These are phyloP conservation scores for Neomonachus schauinslandi DNA, from an alignment of 2,113 vertebrate species.

Conservation along the genomic window DNA sequence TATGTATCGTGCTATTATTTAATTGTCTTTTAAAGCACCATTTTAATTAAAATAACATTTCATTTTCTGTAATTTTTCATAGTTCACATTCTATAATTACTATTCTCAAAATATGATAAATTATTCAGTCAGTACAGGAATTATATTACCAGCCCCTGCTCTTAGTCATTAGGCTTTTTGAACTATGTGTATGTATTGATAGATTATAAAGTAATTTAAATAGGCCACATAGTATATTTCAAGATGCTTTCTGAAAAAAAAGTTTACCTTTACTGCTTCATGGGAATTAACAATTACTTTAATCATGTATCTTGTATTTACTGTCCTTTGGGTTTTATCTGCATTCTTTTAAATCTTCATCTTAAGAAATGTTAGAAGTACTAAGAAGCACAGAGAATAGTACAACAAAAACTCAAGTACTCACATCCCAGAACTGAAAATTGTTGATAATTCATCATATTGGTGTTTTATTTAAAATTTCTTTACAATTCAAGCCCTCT, in stretches of 20 bases:
- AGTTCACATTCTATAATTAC: conserved; percentile 54
- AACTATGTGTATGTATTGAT: neutral
- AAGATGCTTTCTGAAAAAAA: neutral
- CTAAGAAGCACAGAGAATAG: neutral
- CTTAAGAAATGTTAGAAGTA: conserved; percentile 36
- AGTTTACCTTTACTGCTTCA: neutral
- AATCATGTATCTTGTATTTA: neutral
- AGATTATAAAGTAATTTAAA: conserved; percentile 15
- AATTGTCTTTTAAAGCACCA: conserved; percentile 54
- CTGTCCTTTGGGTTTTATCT: neutral
- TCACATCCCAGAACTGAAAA: conserved; percentile 16
- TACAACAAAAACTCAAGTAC: neutral
- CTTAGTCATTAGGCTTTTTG: conserved; percentile 21
- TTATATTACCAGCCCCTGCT: neutral
- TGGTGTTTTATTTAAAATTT: conserved; percentile 16
- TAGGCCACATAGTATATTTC: neutral
- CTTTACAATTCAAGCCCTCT: neutral
- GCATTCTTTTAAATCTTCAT: neutral
- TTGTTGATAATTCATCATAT: neutral
- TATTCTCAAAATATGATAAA: conserved; percentile 54
- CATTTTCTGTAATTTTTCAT: conserved; percentile 65
- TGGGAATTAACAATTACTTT: conserved; percentile 2
- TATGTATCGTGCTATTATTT: conserved; percentile 57
- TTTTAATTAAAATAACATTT: conserved; percentile 69
- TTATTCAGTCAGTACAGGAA: conserved; percentile 57